Evolutionary conservation across 2,888 invertebrate species (phyloP).

Genomic region (Chymomyza amoena): DNA sequence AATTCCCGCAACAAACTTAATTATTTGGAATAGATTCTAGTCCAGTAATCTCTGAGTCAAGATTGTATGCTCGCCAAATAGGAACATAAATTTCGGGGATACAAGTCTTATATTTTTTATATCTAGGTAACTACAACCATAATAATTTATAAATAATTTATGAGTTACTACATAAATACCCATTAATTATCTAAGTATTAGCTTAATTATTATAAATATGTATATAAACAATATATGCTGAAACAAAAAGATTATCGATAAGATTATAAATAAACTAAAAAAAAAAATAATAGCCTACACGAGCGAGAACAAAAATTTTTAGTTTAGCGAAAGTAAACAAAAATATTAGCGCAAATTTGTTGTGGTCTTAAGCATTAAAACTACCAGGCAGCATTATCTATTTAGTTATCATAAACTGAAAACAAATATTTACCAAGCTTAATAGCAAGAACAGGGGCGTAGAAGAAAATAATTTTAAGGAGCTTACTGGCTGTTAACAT

Average conservation of each 20-base stretch:
- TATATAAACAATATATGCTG: not conserved
- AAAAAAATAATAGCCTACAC: not conserved
- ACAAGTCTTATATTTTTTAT: no score
- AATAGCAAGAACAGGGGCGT: no score
- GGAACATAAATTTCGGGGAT: no score
- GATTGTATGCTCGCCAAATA: no score
- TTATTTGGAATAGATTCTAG: no score
- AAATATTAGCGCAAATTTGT: not conserved
- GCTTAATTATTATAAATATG: not conserved
- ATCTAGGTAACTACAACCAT: no score
- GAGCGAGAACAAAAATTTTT: not conserved
- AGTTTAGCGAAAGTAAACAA: not conserved
- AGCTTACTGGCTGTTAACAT: no score
- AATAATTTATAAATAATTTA: not conserved
- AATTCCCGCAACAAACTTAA: no score
- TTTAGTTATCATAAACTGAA: not conserved
- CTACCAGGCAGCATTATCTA: not conserved
- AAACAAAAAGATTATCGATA: conserved; percentile 3
- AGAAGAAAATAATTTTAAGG: no score
- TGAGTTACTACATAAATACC: not conserved
- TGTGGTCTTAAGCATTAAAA: not conserved
- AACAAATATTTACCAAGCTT: not conserved
- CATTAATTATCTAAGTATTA: not conserved
- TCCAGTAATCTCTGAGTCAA: no score
- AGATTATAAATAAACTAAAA: not conserved